Conservation (phyloP, 2,888 invertebrate genomes). For the Phyto melanocephala region DNA sequence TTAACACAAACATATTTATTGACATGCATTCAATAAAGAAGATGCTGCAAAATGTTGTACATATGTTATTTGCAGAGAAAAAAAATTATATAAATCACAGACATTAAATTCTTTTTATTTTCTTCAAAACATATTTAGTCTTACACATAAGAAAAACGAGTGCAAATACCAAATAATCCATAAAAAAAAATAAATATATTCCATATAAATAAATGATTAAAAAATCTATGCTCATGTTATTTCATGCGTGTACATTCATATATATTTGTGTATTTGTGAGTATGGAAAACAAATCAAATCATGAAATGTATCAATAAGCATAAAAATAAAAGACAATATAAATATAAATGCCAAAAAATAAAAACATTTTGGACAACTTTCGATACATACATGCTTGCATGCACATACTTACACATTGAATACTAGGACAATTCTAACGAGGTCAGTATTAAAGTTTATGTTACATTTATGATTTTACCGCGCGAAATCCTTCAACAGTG, state of each 20-base stretch:
- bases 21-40: neutral
- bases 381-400: neutral
- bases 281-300: conserved; percentile 32
- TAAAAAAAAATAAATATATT: too few relatives aligned
- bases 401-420: too few relatives aligned
- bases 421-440: too few relatives aligned
- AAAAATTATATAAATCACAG: conserved; percentile 47
- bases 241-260: neutral
- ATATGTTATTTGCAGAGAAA: conserved; percentile 15
- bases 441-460: too few relatives aligned
- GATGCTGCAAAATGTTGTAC: neutral
- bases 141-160: too few relatives aligned
- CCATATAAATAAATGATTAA: too few relatives aligned
- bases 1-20: neutral
- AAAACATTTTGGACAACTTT: conserved; percentile 18
- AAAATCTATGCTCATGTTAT: too few relatives aligned
- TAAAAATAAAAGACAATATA: conserved; percentile 11
- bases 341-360: neutral
- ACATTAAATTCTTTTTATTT: conserved; percentile 35
- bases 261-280: neutral
- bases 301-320: conserved; percentile 21
- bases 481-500: too few relatives aligned
- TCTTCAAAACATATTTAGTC: conserved; percentile 11
- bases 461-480: too few relatives aligned
- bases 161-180: neutral